Evolutionary conservation across 2,113 vertebrate genomes (phyloP), one percentile per base, ranked within the genome.

Genomic region (Neolamprologus tretocephalus): DNA sequence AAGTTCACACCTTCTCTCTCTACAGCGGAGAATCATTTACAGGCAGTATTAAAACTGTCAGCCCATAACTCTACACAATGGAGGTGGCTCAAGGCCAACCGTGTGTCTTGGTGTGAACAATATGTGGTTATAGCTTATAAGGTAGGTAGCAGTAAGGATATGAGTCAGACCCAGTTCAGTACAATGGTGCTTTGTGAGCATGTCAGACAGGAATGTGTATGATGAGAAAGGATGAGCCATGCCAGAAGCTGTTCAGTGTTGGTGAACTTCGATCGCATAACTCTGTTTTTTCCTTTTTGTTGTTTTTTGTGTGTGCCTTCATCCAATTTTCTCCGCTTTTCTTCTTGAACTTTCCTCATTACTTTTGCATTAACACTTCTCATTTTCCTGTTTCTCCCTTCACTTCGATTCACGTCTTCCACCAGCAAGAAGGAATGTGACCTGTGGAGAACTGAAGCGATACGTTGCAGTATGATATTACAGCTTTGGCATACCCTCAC

Each of bases 171-270:
- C 78, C 86, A 91, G 47, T 81, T 84, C 68, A 88, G 79, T 58
- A 95, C 94, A 94, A 95, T 93, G 88, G 87, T 40, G 82, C 93
- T 94, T 94, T 94, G 92, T 94, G 90, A 90, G 75, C 17, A 12
- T 91, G 93, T 94, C 94, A 94, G 51, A 86, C 73, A 93, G 91
- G 93, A 95, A 94, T 94, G 94, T 92, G 93, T 89, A 83, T 84
- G 89, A 95, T 89, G 90, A 83, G 82, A 89, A 78, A 87, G 89
- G 91, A 91, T 92, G 91, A 94, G 90, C 85, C 12, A 35, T 71
- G 89, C 88, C 91, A 91, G 87, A 91, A 91, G 91, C 88, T 49
- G 57, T 75, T 85, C 57, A 12, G 23, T 86, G 90, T 89, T 84
- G 5, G 37, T 66, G 31, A 89, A 92, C 81, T 80, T 91, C 10